phyloP scores from a whole-genome alignment of 2,113 vertebrate genomes.

The Calonectris borealis region DNA sequence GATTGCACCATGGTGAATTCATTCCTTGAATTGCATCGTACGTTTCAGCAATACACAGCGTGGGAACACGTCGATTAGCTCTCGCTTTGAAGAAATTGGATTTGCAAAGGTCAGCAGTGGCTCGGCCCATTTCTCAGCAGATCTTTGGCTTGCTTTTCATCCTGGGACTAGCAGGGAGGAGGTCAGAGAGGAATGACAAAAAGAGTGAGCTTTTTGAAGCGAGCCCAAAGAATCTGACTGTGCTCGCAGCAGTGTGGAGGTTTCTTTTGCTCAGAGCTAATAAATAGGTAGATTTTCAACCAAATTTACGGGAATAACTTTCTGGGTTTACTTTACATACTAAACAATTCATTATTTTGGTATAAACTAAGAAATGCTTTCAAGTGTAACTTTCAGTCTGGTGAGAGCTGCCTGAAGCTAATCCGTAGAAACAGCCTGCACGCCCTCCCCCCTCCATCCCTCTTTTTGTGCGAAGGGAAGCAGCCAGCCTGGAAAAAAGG shows the following conservation, averaged over 20 bases:
- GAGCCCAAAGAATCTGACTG: neutral
- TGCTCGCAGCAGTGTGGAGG: neutral
- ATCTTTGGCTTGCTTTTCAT: conserved; percentile 64
- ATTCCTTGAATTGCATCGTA: conserved; percentile 45
- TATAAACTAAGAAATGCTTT: conserved; percentile 4
- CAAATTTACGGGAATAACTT: neutral
- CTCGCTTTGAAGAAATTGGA: conserved; percentile 51
- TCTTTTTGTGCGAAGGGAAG: neutral
- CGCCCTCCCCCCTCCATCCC: neutral
- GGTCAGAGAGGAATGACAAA: conserved; percentile 54
- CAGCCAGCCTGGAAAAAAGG: neutral
- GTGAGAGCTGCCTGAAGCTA: neutral
- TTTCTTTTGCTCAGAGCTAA: conserved; percentile 9
- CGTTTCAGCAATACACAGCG: conserved; percentile 48
- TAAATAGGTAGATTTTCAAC: conserved; percentile 5
- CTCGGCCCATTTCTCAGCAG: conserved; percentile 59
- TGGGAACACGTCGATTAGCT: conserved; percentile 52
- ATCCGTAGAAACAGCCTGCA: neutral
- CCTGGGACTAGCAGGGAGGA: conserved; percentile 17
- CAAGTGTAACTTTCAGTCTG: neutral
- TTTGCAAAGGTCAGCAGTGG: conserved; percentile 64
- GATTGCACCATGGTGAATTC: conserved; percentile 59
- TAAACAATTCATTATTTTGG: conserved; percentile 5
- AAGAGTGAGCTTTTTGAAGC: conserved; percentile 16
- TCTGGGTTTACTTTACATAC: neutral